Percentiles rank a stretch among this genome's conserved stretches.
Conservation (phyloP, 2,113 vertebrate genomes). For the Cryptoleucopteryx plumbea region DNA sequence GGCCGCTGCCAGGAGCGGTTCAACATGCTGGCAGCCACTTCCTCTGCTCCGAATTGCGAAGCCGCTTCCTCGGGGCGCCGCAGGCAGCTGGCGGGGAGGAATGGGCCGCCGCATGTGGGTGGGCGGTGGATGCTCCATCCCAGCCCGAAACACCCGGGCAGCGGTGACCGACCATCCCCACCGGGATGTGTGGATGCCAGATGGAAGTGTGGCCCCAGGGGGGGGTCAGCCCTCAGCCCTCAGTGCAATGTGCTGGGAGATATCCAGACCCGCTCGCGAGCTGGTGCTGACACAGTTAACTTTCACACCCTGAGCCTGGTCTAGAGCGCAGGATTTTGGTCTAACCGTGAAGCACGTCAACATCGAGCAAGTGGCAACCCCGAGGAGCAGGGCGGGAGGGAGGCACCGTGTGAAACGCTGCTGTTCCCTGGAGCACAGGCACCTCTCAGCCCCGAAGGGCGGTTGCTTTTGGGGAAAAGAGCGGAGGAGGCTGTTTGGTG, state of each 20-base stretch:
- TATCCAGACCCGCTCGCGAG: not conserved
- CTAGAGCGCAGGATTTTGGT: not conserved
- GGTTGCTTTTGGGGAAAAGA: not conserved
- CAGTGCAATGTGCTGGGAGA: not conserved
- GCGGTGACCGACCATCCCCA: no score
- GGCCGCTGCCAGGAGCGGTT: no score
- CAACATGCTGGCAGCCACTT: no score
- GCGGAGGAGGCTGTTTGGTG: not conserved
- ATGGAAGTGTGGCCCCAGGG: no score
- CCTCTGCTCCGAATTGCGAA: no score
- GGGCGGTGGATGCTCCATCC: no score
- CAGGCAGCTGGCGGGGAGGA: no score
- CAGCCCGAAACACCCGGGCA: no score
- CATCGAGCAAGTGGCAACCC: accelerated
- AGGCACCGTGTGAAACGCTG: not conserved
- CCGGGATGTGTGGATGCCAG: no score
- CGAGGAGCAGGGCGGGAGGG: not conserved
- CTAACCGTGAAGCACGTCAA: accelerated
- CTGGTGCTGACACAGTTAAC: not conserved
- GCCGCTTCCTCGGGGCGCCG: no score
- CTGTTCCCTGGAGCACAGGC: not conserved
- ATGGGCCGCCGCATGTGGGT: no score
- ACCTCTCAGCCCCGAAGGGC: accelerated
- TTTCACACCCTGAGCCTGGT: not conserved
- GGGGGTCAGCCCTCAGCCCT: no score